Conservation (phyloP, 92 coral and sea anemone genomes). For the Epizoanthus rinbou region DNA sequence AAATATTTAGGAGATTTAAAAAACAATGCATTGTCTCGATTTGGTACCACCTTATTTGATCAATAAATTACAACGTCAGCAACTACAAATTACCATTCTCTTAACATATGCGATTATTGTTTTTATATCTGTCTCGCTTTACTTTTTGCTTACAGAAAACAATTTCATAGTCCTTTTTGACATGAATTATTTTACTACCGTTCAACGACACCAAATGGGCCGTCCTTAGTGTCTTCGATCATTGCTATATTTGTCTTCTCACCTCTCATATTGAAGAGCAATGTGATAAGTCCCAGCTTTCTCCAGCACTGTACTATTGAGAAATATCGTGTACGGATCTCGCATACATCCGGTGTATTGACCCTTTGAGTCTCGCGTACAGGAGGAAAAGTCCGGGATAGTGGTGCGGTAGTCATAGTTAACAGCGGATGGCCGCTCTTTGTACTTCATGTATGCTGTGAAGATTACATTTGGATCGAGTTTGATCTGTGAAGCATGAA, state of each 20-base stretch:
- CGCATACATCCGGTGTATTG: not conserved
- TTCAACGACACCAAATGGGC: too few relatives aligned
- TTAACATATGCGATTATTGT: too few relatives aligned
- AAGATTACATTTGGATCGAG: not conserved
- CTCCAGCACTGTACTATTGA: slow-evolving; percentile 8
- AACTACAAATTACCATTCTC: too few relatives aligned
- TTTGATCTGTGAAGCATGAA: not conserved
- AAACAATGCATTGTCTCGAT: too few relatives aligned
- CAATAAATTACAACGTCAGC: too few relatives aligned
- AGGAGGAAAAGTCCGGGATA: slow-evolving; percentile 52
- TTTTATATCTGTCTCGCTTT: too few relatives aligned
- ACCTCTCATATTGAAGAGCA: slow-evolving; percentile 51
- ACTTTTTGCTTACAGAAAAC: too few relatives aligned
- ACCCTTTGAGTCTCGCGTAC: not conserved
- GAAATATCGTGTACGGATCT: slow-evolving; percentile 32
- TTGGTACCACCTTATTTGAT: too few relatives aligned
- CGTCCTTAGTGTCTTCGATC: too few relatives aligned
- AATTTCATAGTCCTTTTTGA: too few relatives aligned
- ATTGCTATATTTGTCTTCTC: not conserved
- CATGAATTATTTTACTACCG: too few relatives aligned
- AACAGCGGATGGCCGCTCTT: slow-evolving; percentile 40
- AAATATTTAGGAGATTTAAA: too few relatives aligned
- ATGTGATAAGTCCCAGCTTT: slow-evolving; percentile 61
- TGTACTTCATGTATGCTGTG: slow-evolving; percentile 30
- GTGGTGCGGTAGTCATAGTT: slow-evolving; percentile 23